Base-by-base conservation (phyloP, 2,797 vertebrate genomes). In the Odontamblyopus rebecca region DNA sequence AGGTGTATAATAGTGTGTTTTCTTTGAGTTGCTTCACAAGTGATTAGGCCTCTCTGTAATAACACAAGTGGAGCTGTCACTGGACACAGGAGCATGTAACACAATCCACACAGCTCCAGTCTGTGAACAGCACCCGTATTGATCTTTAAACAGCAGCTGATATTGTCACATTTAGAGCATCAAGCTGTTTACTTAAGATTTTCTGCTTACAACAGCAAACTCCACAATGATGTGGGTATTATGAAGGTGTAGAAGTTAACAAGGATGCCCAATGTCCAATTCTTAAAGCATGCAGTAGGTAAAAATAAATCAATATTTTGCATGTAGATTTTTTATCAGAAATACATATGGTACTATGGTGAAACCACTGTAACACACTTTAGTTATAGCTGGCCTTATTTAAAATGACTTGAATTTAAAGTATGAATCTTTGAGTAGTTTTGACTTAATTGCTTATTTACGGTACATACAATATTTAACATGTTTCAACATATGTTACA, bases 71-170 rank as follows among this genome's bases (percentile, higher is more conserved):
- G 77, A 80, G 66, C 84, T 86, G 87, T 90, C 83, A 77, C 62
- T 69, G 18, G 26, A 74, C 41, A 27, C 56, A 74, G 69, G 80
- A 74, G 68, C 71, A 53, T 0, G 72, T 82, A 84, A 91, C 70
- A 29, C 6, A 67, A 88, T 84, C 85, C 60, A 63, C 50, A 19
- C 38, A 9, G 66, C 62, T 48, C 27, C 56, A 18, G 41, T 54
- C 73, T 53, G 76, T 74, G 80, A 89, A 90, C 89, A 90, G 87
- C 77, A 53, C 82, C 74, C 63, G 82, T 84, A 90, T 87, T 91
- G 90, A 88, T 87, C 81, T 70, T 82, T 66, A 51, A 66, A 70
- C 73, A 71, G 68, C n/a, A 38, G 80, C 72, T 80, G 83, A 89
- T 88, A 88, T 88, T 84, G 88, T 90, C 86, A 80, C 85, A 78